Percentiles rank a stretch among this genome's conserved stretches.
Conservation (phyloP, 2,797 vertebrate species). For the Okamejei kenojei region DNA sequence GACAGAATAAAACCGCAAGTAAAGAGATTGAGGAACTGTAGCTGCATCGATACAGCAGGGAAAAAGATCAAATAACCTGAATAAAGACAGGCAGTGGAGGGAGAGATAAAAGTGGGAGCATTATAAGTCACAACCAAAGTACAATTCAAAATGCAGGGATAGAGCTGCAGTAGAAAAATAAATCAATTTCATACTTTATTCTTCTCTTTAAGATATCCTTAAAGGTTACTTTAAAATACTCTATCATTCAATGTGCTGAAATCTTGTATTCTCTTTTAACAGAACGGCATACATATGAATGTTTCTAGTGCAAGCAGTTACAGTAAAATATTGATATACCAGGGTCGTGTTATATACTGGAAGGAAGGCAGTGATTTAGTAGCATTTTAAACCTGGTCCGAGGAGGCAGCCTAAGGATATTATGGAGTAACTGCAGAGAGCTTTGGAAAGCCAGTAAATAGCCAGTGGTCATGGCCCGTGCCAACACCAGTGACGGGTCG, state of each 20-base stretch:
- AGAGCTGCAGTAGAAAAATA: neutral
- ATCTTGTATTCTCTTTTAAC: neutral
- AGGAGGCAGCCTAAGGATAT: too few species aligned
- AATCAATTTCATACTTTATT: neutral
- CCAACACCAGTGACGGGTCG: too few species aligned
- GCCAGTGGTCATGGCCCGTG: too few species aligned
- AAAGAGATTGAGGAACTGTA: neutral
- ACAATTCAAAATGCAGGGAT: neutral
- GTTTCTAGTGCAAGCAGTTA: neutral
- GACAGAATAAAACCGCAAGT: neutral
- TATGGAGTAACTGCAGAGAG: too few species aligned
- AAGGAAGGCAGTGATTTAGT: neutral
- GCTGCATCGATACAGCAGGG: neutral
- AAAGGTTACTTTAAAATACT: neutral
- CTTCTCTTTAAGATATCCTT: neutral
- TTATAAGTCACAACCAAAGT: neutral
- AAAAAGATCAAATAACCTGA: slow-evolving; percentile 11
- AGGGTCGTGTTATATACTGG: too few species aligned
- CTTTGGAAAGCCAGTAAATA: too few species aligned
- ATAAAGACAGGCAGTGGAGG: neutral
- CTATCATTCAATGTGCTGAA: neutral
- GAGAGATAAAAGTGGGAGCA: slow-evolving; percentile 1
- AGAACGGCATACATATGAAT: neutral
- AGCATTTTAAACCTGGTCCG: neutral
- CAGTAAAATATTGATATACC: neutral